Percentiles rank a stretch among this genome's conserved stretches.
These are phyloP conservation scores for Clarias pachynema DNA, from an alignment of 2,797 vertebrate genomes.

Conservation along the genomic window DNA sequence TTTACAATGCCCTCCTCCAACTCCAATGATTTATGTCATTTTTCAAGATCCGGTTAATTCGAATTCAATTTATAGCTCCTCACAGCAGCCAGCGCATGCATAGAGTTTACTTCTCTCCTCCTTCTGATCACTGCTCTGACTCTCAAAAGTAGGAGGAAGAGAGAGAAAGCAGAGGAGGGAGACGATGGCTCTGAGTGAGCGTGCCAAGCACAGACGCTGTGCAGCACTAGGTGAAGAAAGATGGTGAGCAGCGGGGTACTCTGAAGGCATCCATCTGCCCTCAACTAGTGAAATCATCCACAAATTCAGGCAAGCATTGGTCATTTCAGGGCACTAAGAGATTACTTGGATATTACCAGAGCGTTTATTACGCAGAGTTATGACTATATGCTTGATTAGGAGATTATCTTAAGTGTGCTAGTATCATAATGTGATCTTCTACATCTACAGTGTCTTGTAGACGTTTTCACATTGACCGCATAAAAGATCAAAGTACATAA, in stretches of 20 bases:
- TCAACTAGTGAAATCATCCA: slow-evolving; percentile 21
- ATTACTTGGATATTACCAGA: not conserved
- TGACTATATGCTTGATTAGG: not conserved
- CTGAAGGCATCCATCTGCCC: slow-evolving; percentile 36
- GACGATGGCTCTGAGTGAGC: slow-evolving; percentile 7
- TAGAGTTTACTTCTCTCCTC: not conserved
- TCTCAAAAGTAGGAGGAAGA: not conserved
- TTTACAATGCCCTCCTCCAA: slow-evolving; percentile 22
- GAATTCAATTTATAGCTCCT: not conserved
- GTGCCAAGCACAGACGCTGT: slow-evolving; percentile 33
- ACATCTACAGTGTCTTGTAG: not conserved
- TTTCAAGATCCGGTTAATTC: slow-evolving; percentile 9
- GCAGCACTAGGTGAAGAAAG: slow-evolving; percentile 38
- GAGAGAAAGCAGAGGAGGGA: not conserved
- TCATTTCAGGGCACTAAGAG: not conserved
- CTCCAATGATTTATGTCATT: not conserved
- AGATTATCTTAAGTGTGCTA: not conserved
- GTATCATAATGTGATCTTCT: not conserved
- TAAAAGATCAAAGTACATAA: not conserved
- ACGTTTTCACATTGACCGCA: not conserved
- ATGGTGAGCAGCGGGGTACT: slow-evolving; percentile 32
- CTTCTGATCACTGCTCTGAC: not conserved
- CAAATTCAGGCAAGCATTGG: not conserved
- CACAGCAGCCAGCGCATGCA: not conserved
- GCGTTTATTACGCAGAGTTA: not conserved